phyloP scores from a whole-genome alignment of 2,113 vertebrate genomes.

The Prionailurus viverrinus region DNA sequence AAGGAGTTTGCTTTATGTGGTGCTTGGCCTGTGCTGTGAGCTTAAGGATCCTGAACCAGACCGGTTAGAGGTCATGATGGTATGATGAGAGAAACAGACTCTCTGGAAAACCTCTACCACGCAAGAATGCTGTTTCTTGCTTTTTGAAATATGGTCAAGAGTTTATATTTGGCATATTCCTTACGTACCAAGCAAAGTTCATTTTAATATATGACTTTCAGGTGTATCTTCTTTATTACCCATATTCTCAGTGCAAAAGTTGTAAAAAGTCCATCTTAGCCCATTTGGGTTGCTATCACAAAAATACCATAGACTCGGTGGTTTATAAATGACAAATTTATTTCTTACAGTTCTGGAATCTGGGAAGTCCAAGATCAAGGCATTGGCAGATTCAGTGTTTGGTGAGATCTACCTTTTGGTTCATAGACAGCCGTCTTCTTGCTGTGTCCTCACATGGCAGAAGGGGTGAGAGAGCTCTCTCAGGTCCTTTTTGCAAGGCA shows the following conservation, averaged over 20 bases:
- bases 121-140: neutral
- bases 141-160: constrained; percentile 25
- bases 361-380: neutral
- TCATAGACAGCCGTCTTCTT: neutral
- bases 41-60: neutral
- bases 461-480: neutral
- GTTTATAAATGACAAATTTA: neutral
- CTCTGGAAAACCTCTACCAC: neutral
- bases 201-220: constrained; percentile 27
- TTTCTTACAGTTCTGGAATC: neutral
- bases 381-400: neutral
- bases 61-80: neutral
- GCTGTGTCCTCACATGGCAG: neutral
- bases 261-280: neutral
- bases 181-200: neutral
- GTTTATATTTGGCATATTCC: neutral
- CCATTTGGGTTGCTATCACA: neutral
- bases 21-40: neutral
- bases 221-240: neutral
- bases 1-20: neutral
- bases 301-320: neutral
- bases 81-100: neutral
- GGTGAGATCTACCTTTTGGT: neutral
- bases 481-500: neutral
- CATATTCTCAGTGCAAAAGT: neutral